Evolutionary conservation across 2,113 vertebrate species (phyloP).

Genomic region (Pardalotus punctatus): DNA sequence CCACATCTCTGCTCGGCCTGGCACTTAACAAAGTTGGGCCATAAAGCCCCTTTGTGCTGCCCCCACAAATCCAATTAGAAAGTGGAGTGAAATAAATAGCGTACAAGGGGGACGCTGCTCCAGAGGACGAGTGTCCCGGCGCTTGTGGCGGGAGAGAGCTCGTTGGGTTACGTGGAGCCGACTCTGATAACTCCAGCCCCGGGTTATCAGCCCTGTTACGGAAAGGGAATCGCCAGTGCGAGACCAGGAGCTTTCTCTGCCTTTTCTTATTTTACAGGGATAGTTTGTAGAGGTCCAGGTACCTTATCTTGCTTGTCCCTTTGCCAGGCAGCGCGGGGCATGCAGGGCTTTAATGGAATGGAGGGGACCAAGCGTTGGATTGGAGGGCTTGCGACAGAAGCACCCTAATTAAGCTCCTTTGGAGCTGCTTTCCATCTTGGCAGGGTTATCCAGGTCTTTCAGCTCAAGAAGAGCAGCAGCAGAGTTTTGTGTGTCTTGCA

Average conservation of each 20-base stretch:
- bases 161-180: not conserved
- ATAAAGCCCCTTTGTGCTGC: constrained; percentile 88
- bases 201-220: not conserved
- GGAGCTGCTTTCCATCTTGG: not conserved
- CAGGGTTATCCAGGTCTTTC: not conserved
- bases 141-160: not conserved
- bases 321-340: not conserved
- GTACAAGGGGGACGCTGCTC: constrained; percentile 33
- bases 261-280: constrained; percentile 7
- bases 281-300: not conserved
- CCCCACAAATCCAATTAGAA: constrained; percentile 83
- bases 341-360: not conserved
- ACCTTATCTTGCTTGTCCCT: constrained; percentile 41
- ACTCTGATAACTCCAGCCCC: not conserved
- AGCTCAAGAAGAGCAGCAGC: not conserved
- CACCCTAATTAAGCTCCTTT: not conserved
- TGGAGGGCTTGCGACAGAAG: not conserved
- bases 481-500: not conserved
- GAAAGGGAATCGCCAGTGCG: not conserved
- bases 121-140: not conserved
- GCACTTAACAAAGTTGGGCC: constrained; percentile 73
- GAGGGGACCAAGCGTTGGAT: not conserved
- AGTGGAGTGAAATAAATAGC: constrained; percentile 72
- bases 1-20: constrained; percentile 84
- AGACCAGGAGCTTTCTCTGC: not conserved